A percentile compares a stretch with the other conserved stretches of the same genome.
These are phyloP conservation scores for Upupa epops DNA, from an alignment of 2,113 vertebrate genomes.

Conservation along the genomic window DNA sequence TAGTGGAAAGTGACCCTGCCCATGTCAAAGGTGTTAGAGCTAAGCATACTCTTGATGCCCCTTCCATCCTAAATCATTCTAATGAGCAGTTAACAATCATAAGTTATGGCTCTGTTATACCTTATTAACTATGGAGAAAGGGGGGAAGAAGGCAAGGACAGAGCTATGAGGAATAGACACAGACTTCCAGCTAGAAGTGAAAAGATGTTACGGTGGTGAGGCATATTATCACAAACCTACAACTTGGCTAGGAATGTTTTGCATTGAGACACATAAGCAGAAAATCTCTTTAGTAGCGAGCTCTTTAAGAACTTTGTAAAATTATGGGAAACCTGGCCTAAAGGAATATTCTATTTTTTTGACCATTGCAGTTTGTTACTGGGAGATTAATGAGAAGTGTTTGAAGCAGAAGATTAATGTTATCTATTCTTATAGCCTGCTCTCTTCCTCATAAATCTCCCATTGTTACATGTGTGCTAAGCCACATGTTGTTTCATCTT, in stretches of 20 bases:
- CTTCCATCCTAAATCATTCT: too few relatives aligned
- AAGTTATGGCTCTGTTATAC: background rate
- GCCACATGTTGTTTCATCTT: conserved; percentile 14
- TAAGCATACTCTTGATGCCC: too few relatives aligned
- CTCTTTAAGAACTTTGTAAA: background rate
- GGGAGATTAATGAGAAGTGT: conserved; percentile 23
- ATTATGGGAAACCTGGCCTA: background rate
- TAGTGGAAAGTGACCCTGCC: too few relatives aligned
- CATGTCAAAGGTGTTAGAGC: too few relatives aligned
- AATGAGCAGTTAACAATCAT: background rate
- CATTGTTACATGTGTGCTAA: background rate
- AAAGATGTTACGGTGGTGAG: background rate
- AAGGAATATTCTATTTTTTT: background rate
- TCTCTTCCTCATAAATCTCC: conserved; percentile 25
- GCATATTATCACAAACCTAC: background rate
- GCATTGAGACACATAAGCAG: background rate
- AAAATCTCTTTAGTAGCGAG: background rate
- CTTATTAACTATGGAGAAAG: background rate
- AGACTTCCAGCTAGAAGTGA: background rate
- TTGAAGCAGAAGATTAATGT: conserved; percentile 42
- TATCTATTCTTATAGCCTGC: conserved; percentile 7
- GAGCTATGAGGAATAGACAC: background rate
- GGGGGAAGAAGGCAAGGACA: background rate
- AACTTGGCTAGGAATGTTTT: background rate
- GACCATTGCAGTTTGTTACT: background rate